Evolutionary conservation across 2,797 vertebrate species (phyloP).

Genomic region (Sibirionetta formosa): DNA sequence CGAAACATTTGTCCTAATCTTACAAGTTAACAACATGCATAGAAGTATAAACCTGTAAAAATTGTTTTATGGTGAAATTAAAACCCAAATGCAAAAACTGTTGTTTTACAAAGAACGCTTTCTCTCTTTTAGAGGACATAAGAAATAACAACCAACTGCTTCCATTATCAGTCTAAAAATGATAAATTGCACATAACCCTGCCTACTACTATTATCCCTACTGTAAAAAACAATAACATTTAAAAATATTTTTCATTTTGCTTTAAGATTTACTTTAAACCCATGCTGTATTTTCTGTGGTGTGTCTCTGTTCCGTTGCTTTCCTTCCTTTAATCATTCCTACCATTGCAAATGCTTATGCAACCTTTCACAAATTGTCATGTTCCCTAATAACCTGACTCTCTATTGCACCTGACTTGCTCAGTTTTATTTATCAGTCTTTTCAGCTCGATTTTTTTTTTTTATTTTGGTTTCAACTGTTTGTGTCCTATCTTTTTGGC

Average conservation of each 20-base stretch:
- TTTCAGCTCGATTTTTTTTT: not conserved
- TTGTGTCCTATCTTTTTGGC: not conserved
- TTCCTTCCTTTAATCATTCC: not conserved
- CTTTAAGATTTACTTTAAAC: not conserved
- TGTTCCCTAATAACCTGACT: not conserved
- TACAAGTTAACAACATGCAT: not conserved
- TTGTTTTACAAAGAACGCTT: not conserved
- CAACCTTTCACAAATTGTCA: not conserved
- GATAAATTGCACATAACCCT: rapidly evolving
- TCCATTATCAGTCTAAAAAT: not conserved
- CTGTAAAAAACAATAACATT: not conserved
- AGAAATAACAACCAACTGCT: not conserved
- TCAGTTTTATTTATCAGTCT: not conserved
- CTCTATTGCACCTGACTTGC: not conserved
- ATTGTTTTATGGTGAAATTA: not conserved
- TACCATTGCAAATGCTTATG: not conserved
- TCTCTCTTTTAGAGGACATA: not conserved
- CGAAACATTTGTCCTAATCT: not conserved
- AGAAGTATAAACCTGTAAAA: not conserved
- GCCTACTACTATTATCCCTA: not conserved
- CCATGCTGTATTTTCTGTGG: not conserved
- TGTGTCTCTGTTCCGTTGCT: not conserved
- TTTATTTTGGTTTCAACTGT: not conserved
- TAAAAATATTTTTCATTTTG: not conserved
- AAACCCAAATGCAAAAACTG: not conserved